A percentile compares a stretch with the other conserved stretches of the same genome.
phyloP scores from a whole-genome alignment of 2,797 vertebrate genomes.

The Hephaestus fuliginosus region DNA sequence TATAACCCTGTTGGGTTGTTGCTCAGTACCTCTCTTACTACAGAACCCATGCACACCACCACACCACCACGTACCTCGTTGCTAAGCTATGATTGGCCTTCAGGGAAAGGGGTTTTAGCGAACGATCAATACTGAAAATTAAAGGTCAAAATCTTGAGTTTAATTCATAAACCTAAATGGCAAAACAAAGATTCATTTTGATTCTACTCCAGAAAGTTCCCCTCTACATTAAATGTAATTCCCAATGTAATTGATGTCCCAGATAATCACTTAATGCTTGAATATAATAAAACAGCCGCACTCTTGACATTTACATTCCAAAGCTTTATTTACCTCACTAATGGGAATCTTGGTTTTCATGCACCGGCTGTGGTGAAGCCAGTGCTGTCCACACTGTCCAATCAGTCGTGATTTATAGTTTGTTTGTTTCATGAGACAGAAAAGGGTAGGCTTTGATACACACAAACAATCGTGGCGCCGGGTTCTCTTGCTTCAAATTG shows the following conservation, averaged over 20 bases:
- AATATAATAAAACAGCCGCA: slow-evolving; percentile 20
- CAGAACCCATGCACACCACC: no score
- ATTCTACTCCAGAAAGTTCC: background rate
- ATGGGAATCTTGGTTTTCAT: slow-evolving; percentile 51
- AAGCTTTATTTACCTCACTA: slow-evolving; percentile 46
- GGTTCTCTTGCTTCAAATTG: slow-evolving; percentile 76
- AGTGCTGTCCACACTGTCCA: slow-evolving; percentile 55
- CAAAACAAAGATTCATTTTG: background rate
- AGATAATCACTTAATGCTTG: slow-evolving; percentile 3
- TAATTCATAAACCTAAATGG: background rate
- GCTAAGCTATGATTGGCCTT: no score
- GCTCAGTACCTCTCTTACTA: no score
- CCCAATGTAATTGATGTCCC: background rate
- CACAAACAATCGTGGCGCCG: slow-evolving; percentile 69
- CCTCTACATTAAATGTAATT: background rate
- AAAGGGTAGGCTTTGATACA: slow-evolving; percentile 72
- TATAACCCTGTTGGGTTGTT: no score
- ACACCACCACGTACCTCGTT: no score
- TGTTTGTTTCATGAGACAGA: slow-evolving; percentile 78
- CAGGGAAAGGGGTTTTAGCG: no score
- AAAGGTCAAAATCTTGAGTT: no score
- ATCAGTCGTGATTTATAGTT: slow-evolving; percentile 82
- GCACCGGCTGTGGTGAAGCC: slow-evolving; percentile 41
- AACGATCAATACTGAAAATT: no score
- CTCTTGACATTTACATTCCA: slow-evolving; percentile 38